phyloP scores from a whole-genome alignment of 2,113 vertebrate species.

The Macrotus californicus region DNA sequence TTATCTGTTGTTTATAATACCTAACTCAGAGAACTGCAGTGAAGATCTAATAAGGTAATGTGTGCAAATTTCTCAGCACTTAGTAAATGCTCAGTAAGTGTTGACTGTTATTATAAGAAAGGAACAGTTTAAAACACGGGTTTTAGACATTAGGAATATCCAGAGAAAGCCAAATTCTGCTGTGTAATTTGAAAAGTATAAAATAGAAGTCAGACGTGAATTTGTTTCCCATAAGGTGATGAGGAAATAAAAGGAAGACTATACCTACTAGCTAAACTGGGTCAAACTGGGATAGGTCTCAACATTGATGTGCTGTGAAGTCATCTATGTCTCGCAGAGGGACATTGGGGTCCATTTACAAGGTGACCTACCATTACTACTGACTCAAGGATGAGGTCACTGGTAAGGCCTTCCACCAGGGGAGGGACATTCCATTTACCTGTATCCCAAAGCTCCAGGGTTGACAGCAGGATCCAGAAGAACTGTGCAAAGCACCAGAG shows the following conservation, averaged over 20 bases:
- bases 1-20: neutral
- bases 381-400: neutral
- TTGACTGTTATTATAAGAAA: neutral
- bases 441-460: neutral
- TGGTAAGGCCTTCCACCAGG: neutral
- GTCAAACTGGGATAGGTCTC: neutral
- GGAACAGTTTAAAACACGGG: neutral
- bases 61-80: neutral
- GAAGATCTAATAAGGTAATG: neutral
- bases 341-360: neutral
- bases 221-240: neutral
- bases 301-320: neutral
- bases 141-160: neutral
- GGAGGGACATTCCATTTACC: neutral
- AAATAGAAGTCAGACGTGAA: neutral
- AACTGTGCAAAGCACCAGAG: neutral
- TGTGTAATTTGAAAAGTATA: neutral
- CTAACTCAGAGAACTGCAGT: neutral
- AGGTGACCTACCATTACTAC: neutral
- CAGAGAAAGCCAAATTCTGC: conserved; percentile 6
- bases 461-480: neutral
- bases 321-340: neutral
- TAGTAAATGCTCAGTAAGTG: neutral
- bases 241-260: neutral
- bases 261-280: neutral